Base-by-base conservation (phyloP, 1,140 invertebrate genomes). In the Caenorhabditis latens region DNA sequence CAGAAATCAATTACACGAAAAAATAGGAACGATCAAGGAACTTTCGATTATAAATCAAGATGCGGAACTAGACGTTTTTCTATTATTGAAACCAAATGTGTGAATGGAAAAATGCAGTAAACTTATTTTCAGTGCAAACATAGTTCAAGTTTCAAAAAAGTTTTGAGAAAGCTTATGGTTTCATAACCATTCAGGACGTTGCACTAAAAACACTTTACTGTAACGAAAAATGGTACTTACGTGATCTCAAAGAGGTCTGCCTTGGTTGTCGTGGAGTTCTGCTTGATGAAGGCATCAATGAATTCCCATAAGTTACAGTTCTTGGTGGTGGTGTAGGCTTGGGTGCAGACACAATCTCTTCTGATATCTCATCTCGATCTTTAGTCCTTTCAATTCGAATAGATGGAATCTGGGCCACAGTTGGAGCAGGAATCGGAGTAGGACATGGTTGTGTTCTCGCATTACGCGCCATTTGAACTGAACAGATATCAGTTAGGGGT, bases 381-480 rank as follows among this genome's bases (percentile, higher is more conserved):
- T 79, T 79, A 5, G 46, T 46, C n/a, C 46, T n/a, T 79, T 79
- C 71, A 24, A 79, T 79, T 50, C 71, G 43, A 24, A 79, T 79
- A 2, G 71, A 79, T 6, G 71, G 71, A 79, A 79, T 79, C n/a
- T 50, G 71, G 8, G 71, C n/a, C 16, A 79, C 42, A 48, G 71
- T 79, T 50, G 71, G 71, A 4, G 71, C 65, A 16, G 65, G 65
- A 46, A 42, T 24, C 24, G 71, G 71, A 11, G 71, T 50, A n/a
- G 71, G 43, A 53, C 71, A 79, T 48, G 71, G 46, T 50, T 46
- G 71, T 79, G 71, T 79, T 50, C 71, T 79, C 21, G 71, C 71
- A 79, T 79, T 79, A 46, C 71, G 71, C 71, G 71, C 71, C 71
- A 79, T 79, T 79, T 79, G 46, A 79, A 79, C 71, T 79, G 71